These are phyloP conservation scores for Synergus laeviventris DNA, from an alignment of 2,888 invertebrate genomes.

Conservation along the genomic window DNA sequence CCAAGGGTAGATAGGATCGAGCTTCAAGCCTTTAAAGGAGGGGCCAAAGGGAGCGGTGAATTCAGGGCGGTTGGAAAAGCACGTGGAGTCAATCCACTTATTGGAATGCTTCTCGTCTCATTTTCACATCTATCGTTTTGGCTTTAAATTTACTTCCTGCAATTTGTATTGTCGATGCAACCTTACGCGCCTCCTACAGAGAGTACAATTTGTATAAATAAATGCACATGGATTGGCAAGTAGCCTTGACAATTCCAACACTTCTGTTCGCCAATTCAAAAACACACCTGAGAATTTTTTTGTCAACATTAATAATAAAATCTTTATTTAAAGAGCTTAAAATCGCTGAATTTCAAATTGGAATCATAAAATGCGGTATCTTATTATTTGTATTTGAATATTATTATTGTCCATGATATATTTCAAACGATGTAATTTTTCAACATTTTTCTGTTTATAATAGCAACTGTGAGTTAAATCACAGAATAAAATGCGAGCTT, in stretches of 20 bases:
- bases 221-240: background rate
- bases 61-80: slow-evolving; percentile 50
- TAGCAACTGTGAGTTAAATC: too few species aligned
- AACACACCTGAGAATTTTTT: background rate
- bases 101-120: slow-evolving; percentile 66
- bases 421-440: too few species aligned
- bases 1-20: slow-evolving; percentile 30
- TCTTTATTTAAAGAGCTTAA: too few species aligned
- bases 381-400: too few species aligned
- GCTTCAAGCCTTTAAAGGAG: background rate
- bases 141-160: slow-evolving; percentile 62
- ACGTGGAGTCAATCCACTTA: slow-evolving; percentile 71
- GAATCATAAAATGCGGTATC: too few species aligned
- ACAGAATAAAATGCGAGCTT: too few species aligned
- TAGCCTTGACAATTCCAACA: background rate
- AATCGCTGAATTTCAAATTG: too few species aligned
- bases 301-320: background rate
- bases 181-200: slow-evolving; percentile 56
- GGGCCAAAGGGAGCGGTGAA: slow-evolving; percentile 38
- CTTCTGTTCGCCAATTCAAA: background rate
- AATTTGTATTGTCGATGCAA: slow-evolving; percentile 68
- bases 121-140: slow-evolving; percentile 62
- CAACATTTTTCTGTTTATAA: too few species aligned
- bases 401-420: too few species aligned
- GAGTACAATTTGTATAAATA: slow-evolving; percentile 52